Conservation (phyloP, 2,113 vertebrate species). For the Phaethon lepturus region DNA sequence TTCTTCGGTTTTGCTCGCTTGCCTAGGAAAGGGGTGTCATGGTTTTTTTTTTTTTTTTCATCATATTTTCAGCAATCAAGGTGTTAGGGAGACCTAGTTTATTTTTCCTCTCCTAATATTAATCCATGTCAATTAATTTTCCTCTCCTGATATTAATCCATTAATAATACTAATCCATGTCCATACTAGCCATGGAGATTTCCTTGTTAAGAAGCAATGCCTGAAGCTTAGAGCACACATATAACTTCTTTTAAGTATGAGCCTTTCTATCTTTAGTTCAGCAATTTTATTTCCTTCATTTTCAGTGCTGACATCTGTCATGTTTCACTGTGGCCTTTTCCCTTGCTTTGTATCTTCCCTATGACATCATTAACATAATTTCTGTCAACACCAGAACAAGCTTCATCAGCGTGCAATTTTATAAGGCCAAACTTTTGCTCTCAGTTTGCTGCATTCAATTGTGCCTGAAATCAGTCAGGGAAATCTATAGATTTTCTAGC, state of each 20-base stretch:
- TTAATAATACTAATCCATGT: no score
- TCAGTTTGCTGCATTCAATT: background rate
- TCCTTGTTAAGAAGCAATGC: background rate
- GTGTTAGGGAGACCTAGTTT: background rate
- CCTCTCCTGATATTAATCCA: background rate
- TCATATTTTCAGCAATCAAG: background rate
- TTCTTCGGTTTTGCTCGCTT: background rate
- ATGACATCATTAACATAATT: background rate
- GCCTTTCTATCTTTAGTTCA: background rate
- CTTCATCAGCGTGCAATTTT: background rate
- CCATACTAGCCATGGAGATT: background rate
- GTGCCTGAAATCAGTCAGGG: background rate
- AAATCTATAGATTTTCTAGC: background rate
- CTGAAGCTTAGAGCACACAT: background rate
- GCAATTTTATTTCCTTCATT: background rate
- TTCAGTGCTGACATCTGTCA: background rate
- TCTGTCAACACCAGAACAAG: background rate
- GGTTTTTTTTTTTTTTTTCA: no score
- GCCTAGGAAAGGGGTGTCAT: background rate
- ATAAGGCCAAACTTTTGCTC: background rate
- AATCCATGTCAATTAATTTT: background rate
- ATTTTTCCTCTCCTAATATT: background rate
- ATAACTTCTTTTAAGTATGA: background rate
- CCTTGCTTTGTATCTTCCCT: background rate
- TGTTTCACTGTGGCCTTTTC: background rate